Evolutionary conservation across 2,888 invertebrate species (phyloP).

Genomic region (Cerastis rubricosa): DNA sequence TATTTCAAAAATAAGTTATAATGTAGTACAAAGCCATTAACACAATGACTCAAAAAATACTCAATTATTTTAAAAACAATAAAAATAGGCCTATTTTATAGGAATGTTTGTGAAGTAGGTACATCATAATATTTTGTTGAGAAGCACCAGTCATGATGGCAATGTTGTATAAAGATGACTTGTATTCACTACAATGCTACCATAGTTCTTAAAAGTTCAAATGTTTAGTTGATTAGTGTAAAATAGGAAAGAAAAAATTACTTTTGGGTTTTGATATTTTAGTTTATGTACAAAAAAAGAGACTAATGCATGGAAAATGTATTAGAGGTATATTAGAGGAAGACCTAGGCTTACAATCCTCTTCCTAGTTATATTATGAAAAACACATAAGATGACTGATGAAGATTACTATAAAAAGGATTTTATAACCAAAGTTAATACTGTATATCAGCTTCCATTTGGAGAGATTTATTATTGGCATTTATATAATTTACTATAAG

Average conservation of each 20-base stretch:
- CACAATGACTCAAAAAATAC: conserved; percentile 27
- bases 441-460: conserved; percentile 66
- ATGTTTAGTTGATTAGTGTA: conserved; percentile 7
- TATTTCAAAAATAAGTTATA: conserved; percentile 40
- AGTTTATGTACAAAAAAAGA: conserved; percentile 21
- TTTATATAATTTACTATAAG: conserved; percentile 60
- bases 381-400: conserved; percentile 1
- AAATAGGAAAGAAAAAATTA: conserved; percentile 2
- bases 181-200: conserved; percentile 20
- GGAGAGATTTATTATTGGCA: conserved; percentile 49
- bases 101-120: conserved; percentile 67
- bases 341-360: not conserved
- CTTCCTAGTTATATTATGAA: not conserved
- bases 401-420: conserved; percentile 5
- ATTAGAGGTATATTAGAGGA: conserved; percentile 3
- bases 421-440: conserved; percentile 50
- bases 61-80: conserved; percentile 48
- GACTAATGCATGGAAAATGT: not conserved
- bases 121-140: conserved; percentile 18
- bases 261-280: not conserved
- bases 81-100: conserved; percentile 58
- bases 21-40: conserved; percentile 32
- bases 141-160: conserved; percentile 47
- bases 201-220: conserved; percentile 4
- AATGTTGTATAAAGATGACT: conserved; percentile 29